phyloP scores from a whole-genome alignment of 2,797 vertebrate genomes.

The Bucorvus abyssinicus region DNA sequence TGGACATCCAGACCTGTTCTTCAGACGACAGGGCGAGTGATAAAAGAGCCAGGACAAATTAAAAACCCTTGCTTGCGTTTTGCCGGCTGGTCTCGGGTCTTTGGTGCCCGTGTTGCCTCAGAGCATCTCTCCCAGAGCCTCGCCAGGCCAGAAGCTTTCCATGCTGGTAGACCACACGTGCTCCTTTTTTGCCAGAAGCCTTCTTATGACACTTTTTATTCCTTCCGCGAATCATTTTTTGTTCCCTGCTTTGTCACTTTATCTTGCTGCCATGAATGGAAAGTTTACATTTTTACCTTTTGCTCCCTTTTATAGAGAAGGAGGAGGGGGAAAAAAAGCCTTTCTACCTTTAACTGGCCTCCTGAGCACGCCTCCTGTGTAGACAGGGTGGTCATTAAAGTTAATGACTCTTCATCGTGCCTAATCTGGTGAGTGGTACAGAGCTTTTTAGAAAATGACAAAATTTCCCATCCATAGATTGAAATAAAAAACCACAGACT shows the following conservation, averaged over 20 bases:
- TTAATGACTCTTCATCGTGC: neutral
- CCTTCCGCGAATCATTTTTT: neutral
- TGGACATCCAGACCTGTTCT: neutral
- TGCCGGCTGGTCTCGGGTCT: neutral
- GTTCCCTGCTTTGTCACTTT: neutral
- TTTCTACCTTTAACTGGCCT: neutral
- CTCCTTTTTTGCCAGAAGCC: neutral
- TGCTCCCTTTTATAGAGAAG: neutral
- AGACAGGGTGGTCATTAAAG: neutral
- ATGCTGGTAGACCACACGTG: neutral
- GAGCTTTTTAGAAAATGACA: neutral
- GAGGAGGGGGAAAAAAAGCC: neutral
- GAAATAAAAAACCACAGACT: neutral
- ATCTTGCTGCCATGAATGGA: neutral
- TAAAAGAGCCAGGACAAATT: neutral
- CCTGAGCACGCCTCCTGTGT: neutral
- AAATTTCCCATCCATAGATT: neutral
- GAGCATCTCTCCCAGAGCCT: neutral
- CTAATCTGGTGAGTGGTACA: neutral
- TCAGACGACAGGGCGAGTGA: rapidly evolving
- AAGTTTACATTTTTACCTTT: neutral
- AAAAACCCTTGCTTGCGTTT: neutral
- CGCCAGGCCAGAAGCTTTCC: neutral
- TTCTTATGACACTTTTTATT: neutral
- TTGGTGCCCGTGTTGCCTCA: neutral